Base-by-base conservation (phyloP, 2,113 vertebrate species). In the Ascaphus truei region DNA sequence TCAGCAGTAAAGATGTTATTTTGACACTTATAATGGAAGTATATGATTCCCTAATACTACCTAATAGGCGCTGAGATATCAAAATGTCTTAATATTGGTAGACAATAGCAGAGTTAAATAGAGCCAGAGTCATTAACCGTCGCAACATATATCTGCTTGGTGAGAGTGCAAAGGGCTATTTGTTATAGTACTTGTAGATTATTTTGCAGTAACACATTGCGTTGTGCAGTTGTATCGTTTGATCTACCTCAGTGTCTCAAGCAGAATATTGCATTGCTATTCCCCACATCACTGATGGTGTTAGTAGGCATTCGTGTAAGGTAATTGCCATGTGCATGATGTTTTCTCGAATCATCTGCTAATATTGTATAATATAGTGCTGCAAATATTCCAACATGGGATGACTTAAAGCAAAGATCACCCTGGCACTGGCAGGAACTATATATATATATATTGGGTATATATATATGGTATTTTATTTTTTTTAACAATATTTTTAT, bases 31-130 rank as follows among this genome's bases (percentile, higher is more conserved):
- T 86, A 84, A 86, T 87, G 84, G 83, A 82, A 78, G 79, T 78
- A 79, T 86, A 79, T 81, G 71, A 86, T 84, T 87, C 83, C 85
- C 86, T 84, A 67, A 87, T 85, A 78, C 80, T 83, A 3, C 77
- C 76, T 77, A 72, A 82, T 79, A 85, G 81, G 85, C 77, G 73
- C 77, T 61, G 83, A 88, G 85, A 88, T 83, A 86, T 78, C 80
- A 81, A 78, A n/a, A n/a, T 80, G 84, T 83, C 82, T 84, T 82
- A 82, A 73, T 84, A 85, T 88, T 87, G 86, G 79, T 88, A 88
- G 89, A 91, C 88, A 92, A 91, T 90, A 86, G 22, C 16, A 47
- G 89, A 86, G 89, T 91, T 88, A 91, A 93, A 89, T 90, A 86
- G 85, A 90, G 84, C 85, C 82, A 82, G 85, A 83, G 85, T 88